These are phyloP conservation scores for Andrena haemorrhoa DNA, from an alignment of 2,888 invertebrate species.

Conservation along the genomic window DNA sequence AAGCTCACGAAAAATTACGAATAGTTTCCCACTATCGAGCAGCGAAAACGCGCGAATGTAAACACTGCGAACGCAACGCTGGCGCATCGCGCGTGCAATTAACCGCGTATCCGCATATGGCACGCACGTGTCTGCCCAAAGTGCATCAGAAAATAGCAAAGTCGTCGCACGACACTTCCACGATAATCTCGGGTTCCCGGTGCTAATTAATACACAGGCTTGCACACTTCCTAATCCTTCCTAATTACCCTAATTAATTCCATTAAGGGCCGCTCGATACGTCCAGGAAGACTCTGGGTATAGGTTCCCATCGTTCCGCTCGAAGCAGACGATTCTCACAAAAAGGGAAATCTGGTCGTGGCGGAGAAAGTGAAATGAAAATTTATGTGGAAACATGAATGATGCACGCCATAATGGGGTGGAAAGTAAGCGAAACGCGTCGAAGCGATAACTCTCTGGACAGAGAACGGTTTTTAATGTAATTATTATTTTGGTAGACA, in stretches of 20 bases:
- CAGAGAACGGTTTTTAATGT: background rate
- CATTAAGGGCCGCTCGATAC: background rate
- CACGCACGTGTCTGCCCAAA: constrained; percentile 70
- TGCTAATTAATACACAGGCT: constrained; percentile 34
- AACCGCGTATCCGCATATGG: constrained; percentile 68
- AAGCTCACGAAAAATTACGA: background rate
- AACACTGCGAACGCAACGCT: constrained; percentile 38
- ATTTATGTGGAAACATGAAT: constrained; percentile 1
- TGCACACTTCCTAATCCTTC: constrained; percentile 25
- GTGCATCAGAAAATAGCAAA: constrained; percentile 44
- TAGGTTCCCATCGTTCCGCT: background rate
- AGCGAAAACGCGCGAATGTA: constrained; percentile 23
- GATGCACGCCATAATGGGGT: background rate
- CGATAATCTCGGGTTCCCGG: constrained; percentile 23
- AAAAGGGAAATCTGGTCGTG: background rate
- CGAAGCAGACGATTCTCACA: background rate
- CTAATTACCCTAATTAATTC: constrained; percentile 1
- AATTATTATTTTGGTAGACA: background rate
- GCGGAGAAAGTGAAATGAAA: constrained; percentile 2
- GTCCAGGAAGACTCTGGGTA: background rate
- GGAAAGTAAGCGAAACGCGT: background rate
- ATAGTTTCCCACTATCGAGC: background rate
- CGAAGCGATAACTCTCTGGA: background rate
- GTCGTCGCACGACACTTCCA: background rate
- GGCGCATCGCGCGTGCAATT: constrained; percentile 54